Evolutionary conservation across 2,113 vertebrate species (phyloP).

Genomic region (Steatornis caripensis): DNA sequence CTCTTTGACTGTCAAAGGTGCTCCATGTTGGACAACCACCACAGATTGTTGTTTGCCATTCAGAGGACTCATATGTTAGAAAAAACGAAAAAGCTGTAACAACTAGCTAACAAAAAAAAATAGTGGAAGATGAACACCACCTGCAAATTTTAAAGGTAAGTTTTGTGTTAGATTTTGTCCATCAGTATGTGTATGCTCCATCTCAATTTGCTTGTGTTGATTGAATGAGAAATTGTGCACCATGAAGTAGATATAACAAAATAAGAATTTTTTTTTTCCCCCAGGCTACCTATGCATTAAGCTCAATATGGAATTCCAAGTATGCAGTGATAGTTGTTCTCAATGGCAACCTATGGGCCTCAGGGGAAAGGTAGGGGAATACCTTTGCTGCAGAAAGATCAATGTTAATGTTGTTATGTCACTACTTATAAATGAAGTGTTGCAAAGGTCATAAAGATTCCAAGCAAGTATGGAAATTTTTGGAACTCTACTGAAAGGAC

Average conservation of each 20-base stretch:
- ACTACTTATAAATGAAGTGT: neutral
- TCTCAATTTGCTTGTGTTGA: neutral
- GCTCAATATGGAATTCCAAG: neutral
- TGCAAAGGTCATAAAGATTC: neutral
- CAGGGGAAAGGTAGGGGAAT: neutral
- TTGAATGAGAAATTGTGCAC: neutral
- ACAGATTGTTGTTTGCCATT: fast-evolving
- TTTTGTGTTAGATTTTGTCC: neutral
- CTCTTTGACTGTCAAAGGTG: neutral
- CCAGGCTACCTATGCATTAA: neutral
- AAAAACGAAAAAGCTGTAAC: neutral
- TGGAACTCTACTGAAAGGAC: neutral
- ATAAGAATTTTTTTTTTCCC: neutral
- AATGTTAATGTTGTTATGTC: neutral
- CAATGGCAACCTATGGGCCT: neutral
- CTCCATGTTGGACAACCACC: neutral
- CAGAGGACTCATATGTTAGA: neutral
- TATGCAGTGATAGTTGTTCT: neutral
- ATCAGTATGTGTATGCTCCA: neutral
- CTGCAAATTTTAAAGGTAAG: neutral
- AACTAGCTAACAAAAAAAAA: neutral
- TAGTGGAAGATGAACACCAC: neutral
- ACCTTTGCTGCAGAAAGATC: constrained; percentile 1
- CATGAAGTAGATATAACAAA: neutral
- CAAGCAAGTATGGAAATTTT: neutral